Base-by-base conservation (phyloP, 30 jellyfish, hydroid and myxozoan genomes). In the Clytia hemisphaerica region DNA sequence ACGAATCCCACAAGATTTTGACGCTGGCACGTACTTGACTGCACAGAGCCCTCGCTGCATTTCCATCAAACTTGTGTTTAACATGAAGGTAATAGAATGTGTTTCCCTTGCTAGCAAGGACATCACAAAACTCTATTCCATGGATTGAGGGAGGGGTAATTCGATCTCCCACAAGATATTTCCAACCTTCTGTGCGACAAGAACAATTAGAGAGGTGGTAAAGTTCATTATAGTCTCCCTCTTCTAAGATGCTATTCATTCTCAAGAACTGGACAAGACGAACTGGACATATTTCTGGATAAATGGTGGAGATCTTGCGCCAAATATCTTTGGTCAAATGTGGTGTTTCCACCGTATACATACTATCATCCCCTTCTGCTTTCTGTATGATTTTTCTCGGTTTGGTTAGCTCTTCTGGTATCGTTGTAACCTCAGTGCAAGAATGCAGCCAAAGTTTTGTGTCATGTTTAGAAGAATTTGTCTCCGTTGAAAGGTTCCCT, bases 221-320 rank as follows among this genome's bases (percentile, higher is more conserved):
- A 22, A 57, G 30, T 0, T 57, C 70, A n/a, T 57, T 57, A 57
- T 57, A 57, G 44, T 57, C 70, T n/a, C 70, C 70, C 33, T 57
- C 70, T 5, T 33, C 70, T 33, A 21, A 22, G 25, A 45, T 10
- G 3, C 7, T 57, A n/a, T 57, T 5, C 70, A 57, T 57, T 28
- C 70, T 37, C 2, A 57, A 57, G 30, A 7, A 57, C 16, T 57
- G 70, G 4, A 57, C 33, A 22, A 57, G 33, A 16, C 51, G 27
- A 4, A 57, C 51, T 22, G 70, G 70, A 57, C 70, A 57, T 3
- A 57, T 2, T 21, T 26, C 44, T 4, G 30, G 70, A 4, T 57
- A 22, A 5, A 21, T n/a, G 6, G 27, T 21, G 1, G 25, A 1
- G 6, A 57, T 57, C 30, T 21, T 15, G 6, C 30, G 7, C 50